phyloP scores from a whole-genome alignment of 2,888 invertebrate species.

The Synanthedon myopaeformis region DNA sequence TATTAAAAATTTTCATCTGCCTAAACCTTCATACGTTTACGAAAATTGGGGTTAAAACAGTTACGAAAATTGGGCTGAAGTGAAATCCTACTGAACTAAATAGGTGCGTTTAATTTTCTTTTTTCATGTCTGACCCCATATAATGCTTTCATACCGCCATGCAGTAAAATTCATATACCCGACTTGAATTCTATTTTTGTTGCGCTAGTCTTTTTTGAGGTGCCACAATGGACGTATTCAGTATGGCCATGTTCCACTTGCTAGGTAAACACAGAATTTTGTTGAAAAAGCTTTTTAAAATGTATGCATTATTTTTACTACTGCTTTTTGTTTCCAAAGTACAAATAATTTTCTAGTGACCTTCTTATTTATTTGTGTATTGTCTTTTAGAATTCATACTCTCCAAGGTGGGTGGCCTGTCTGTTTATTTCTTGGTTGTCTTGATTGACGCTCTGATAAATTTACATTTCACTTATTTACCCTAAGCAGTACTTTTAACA shows the following conservation, averaged over 20 bases:
- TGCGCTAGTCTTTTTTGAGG: neutral
- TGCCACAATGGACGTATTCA: neutral
- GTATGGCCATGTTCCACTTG: neutral
- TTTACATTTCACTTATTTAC: no score
- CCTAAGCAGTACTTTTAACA: no score
- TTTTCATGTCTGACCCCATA: neutral
- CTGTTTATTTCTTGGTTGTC: no score
- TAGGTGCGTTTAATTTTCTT: neutral
- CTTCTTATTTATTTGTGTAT: no score
- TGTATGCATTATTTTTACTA: neutral
- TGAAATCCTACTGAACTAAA: neutral
- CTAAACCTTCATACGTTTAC: neutral
- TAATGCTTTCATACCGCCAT: neutral
- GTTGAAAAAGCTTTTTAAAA: conserved; percentile 1
- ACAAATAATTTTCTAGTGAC: no score
- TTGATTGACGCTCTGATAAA: no score
- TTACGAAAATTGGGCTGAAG: neutral
- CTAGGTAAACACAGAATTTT: neutral
- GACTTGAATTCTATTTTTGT: neutral
- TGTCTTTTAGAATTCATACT: no score
- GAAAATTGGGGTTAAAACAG: neutral
- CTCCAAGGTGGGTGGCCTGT: no score
- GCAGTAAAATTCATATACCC: neutral
- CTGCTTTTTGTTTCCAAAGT: no score
- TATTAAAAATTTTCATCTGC: no score